Conservation (phyloP, 2,888 invertebrate genomes). For the Dioctria rufipes region DNA sequence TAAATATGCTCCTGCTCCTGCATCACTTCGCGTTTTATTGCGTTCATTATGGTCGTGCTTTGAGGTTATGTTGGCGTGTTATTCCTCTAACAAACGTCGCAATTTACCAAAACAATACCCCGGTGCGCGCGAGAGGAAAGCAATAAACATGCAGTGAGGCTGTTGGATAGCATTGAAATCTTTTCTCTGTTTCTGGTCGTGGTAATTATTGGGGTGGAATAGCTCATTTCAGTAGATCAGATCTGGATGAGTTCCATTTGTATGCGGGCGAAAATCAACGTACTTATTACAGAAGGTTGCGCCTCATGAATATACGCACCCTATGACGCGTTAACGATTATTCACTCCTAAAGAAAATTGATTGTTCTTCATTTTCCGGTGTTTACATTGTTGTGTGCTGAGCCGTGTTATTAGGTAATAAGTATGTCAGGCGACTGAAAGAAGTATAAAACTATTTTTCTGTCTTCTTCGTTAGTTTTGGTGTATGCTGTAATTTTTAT, state of each 20-base stretch:
- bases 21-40: slow-evolving; percentile 48
- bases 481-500: too few species aligned
- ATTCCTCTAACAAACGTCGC: slow-evolving; percentile 22
- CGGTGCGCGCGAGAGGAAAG: background rate
- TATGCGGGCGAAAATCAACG: background rate
- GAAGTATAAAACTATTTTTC: too few species aligned
- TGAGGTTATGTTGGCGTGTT: slow-evolving; percentile 37
- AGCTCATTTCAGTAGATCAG: slow-evolving; percentile 13
- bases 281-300: too few species aligned
- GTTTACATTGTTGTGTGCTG: background rate
- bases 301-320: background rate
- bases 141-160: slow-evolving; percentile 21
- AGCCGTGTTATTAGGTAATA: background rate
- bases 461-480: too few species aligned
- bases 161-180: slow-evolving; percentile 26
- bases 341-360: too few species aligned
- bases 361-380: too few species aligned
- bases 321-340: background rate
- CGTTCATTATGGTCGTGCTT: slow-evolving; percentile 38
- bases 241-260: background rate
- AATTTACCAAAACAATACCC: slow-evolving; percentile 27
- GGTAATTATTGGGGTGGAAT: background rate
- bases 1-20: slow-evolving; percentile 23
- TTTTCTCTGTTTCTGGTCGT: background rate
- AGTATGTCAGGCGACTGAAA: too few species aligned